phyloP scores from a whole-genome alignment of 2,797 vertebrate genomes.

The Sebastes flavidus region DNA sequence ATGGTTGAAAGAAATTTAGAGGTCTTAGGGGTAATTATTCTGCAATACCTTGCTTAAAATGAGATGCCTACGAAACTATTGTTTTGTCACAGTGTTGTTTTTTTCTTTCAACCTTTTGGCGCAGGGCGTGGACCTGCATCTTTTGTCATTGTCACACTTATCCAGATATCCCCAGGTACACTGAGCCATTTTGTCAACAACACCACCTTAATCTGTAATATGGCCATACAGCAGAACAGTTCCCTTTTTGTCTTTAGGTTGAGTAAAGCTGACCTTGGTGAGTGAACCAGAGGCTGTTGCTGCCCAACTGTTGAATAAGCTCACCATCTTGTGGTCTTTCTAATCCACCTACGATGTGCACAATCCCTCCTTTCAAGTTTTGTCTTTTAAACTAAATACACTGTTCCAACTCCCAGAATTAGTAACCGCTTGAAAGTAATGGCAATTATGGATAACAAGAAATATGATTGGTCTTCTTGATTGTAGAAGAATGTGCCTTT shows the following conservation, averaged over 20 bases:
- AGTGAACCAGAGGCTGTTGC: conserved; percentile 12
- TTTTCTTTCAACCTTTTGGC: neutral
- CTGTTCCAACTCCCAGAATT: neutral
- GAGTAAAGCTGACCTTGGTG: conserved; percentile 35
- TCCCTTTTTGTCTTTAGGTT: conserved; percentile 38
- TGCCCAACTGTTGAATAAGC: conserved; percentile 11
- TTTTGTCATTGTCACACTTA: neutral
- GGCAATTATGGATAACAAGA: neutral
- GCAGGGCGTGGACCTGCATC: neutral
- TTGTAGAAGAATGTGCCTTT: conserved; percentile 12
- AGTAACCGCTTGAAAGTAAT: neutral
- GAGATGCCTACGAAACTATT: neutral
- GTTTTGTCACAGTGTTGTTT: neutral
- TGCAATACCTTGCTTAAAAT: neutral
- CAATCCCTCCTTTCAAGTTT: neutral
- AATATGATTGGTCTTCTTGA: neutral
- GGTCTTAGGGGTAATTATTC: neutral
- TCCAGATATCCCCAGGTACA: neutral
- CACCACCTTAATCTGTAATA: neutral
- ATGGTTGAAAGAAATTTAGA: neutral
- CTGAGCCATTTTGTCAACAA: neutral
- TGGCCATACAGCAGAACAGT: neutral
- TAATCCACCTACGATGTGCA: conserved; percentile 18
- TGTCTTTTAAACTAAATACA: neutral
- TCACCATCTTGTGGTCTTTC: conserved; percentile 17